Evolutionary conservation across 2,888 invertebrate genomes (phyloP), one percentile per base, ranked within the genome.

Genomic region (Drosophila silvestris): DNA sequence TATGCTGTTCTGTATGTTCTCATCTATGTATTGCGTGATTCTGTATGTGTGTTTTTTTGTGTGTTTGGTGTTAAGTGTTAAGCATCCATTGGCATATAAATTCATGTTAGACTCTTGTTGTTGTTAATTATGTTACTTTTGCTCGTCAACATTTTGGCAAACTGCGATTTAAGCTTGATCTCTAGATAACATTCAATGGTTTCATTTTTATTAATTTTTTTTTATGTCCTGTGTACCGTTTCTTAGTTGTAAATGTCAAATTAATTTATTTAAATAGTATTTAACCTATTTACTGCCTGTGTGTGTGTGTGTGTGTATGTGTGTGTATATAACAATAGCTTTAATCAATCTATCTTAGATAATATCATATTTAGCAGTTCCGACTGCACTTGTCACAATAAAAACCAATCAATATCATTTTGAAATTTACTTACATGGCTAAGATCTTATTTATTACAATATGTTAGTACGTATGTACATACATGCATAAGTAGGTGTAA

Each of bases 331-430:
- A 80, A 82, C 83, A 80, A 75, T 80, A 80, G 44, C 62, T 59
- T 81, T 64, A 65, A 75, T 80, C 70, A 35, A 63, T 75, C 70
- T 79, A 69, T 65, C 79, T 79, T 79, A 79, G 65, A 69, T 74
- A 82, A 79, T 79, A 79, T 79, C 82, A 82, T 79, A 82, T 74
- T 82, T 52, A 66, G 75, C 83, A 73, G 82, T 64, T 77, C 44
- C 69, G 37, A 68, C 81, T 71, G 83, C 83, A 56, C 66, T 68
- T 81, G 75, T 80, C 80, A 77, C 82, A 81, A 70, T 84, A 77
- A 84, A 81, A 81, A 81, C 82, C 85, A 78, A 81, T 84, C 78
- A 81, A 81, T 81, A 78, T 78, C 74, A 70, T 77, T 77, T 70
- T 57, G 60, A 74, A 71, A 68, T 68, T 72, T 67, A 54, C 79